A percentile compares a stretch with the other conserved stretches of the same genome.
phyloP scores from a whole-genome alignment of 2,797 vertebrate species.

The Hipposideros larvatus region DNA sequence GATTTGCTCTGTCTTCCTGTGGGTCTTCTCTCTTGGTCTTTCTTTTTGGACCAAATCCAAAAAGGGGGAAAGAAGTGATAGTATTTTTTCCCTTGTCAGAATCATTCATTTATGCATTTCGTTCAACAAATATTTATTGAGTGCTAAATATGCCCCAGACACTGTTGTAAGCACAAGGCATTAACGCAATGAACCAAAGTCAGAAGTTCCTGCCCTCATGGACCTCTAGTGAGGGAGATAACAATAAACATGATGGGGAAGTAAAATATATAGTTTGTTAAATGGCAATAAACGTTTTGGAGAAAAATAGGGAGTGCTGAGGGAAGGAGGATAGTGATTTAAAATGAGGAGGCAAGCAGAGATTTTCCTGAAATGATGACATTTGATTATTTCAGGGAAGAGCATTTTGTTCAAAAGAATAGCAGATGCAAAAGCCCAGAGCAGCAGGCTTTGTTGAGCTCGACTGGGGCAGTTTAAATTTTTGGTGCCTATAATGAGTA shows the following conservation, averaged over 20 bases:
- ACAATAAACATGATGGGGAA: not conserved
- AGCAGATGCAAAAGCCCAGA: not conserved
- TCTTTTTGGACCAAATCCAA: not conserved
- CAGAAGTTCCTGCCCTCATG: not conserved
- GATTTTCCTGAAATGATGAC: not conserved
- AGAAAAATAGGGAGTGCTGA: not conserved
- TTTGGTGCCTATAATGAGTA: not conserved
- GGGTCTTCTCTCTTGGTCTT: not conserved
- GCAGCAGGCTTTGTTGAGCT: not conserved
- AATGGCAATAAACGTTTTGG: not conserved
- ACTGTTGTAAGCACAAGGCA: not conserved
- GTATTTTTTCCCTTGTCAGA: slow-evolving; percentile 36
- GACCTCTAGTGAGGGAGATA: not conserved
- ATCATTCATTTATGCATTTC: not conserved
- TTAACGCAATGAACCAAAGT: not conserved
- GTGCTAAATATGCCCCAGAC: not conserved
- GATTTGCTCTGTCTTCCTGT: not conserved
- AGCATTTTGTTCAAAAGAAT: not conserved
- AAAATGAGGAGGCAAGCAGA: not conserved
- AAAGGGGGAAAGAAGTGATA: not conserved
- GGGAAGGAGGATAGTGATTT: not conserved
- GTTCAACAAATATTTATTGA: not conserved
- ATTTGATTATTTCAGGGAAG: not conserved
- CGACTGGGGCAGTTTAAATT: not conserved
- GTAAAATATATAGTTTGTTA: not conserved